phyloP scores from a whole-genome alignment of 2,888 invertebrate genomes.

The Andrena marginata region DNA sequence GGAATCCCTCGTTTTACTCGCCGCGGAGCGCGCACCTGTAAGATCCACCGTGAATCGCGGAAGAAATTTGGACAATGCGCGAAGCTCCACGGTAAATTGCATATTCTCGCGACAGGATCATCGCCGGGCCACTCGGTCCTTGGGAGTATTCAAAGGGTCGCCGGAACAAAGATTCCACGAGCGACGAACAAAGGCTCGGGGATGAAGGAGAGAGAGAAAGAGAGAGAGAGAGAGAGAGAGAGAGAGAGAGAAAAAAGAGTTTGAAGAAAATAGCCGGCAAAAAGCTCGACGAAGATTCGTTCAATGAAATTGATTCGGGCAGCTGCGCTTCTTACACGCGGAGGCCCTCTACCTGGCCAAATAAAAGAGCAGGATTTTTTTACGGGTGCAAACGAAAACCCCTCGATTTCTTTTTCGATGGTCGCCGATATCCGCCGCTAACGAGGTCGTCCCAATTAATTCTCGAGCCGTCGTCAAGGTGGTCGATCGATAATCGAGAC shows the following conservation, averaged over 20 bases:
- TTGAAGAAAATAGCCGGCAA: background rate
- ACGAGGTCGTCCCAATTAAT: constrained; percentile 74
- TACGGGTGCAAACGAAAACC: constrained; percentile 68
- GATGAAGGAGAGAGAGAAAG: background rate
- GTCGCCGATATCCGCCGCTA: constrained; percentile 69
- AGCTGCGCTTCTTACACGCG: constrained; percentile 41
- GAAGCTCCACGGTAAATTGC: background rate
- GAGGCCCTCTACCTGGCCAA: constrained; percentile 49
- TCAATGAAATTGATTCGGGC: constrained; percentile 43
- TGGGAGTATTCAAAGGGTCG: constrained; percentile 2
- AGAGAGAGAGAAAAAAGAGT: too few relatives aligned
- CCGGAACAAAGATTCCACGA: background rate
- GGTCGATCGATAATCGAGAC: constrained; percentile 72
- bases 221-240: too few relatives aligned
- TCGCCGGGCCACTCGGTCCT: background rate
- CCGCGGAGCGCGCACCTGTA: too few relatives aligned
- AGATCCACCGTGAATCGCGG: background rate
- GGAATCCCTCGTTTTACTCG: too few relatives aligned
- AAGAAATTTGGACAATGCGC: background rate
- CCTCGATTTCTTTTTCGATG: constrained; percentile 67
- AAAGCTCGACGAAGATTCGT: constrained; percentile 12
- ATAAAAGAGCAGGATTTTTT: constrained; percentile 64
- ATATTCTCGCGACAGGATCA: background rate
- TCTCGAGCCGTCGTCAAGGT: constrained; percentile 72
- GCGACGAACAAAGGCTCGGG: background rate